Percentiles rank a stretch among this genome's conserved stretches.
These are phyloP conservation scores for Pandemis cinnamomeana DNA, from an alignment of 2,888 invertebrate genomes.

Conservation along the genomic window DNA sequence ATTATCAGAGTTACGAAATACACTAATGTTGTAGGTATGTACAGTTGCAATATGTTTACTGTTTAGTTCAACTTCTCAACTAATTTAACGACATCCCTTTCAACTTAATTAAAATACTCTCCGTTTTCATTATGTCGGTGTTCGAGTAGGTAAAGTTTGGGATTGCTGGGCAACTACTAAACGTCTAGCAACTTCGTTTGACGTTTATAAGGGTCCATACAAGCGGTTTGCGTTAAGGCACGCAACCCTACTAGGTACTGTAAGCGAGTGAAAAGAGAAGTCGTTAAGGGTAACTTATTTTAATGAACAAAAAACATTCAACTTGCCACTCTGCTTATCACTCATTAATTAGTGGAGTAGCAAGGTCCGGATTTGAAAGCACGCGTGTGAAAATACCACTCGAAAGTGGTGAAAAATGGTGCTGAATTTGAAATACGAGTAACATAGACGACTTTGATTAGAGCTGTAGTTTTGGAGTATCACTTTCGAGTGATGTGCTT, in stretches of 20 bases:
- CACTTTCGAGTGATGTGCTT: no score
- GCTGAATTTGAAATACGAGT: no score
- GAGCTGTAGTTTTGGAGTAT: no score
- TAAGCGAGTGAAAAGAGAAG: not conserved
- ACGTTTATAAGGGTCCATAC: constrained; percentile 23
- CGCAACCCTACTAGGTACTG: not conserved
- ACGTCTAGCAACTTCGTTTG: constrained; percentile 13
- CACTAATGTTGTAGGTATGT: not conserved
- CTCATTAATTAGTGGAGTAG: no score
- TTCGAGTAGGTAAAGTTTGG: constrained; percentile 25
- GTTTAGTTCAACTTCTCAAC: constrained; percentile 25
- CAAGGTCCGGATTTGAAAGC: no score
- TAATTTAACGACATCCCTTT: constrained; percentile 37
- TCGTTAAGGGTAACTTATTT: not conserved
- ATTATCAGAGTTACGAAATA: constrained; percentile 17
- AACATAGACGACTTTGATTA: no score
- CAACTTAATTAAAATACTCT: constrained; percentile 39
- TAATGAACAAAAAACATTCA: not conserved
- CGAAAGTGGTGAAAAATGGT: no score
- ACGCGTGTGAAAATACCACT: no score
- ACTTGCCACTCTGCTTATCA: no score
- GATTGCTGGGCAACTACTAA: constrained; percentile 7
- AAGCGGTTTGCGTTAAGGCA: not conserved
- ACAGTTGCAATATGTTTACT: constrained; percentile 3
- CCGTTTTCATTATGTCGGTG: constrained; percentile 34